A percentile compares a stretch with the other conserved stretches of the same genome.
These are phyloP conservation scores for Myxocyprinus asiaticus DNA, from an alignment of 2,113 vertebrate species.

Conservation along the genomic window DNA sequence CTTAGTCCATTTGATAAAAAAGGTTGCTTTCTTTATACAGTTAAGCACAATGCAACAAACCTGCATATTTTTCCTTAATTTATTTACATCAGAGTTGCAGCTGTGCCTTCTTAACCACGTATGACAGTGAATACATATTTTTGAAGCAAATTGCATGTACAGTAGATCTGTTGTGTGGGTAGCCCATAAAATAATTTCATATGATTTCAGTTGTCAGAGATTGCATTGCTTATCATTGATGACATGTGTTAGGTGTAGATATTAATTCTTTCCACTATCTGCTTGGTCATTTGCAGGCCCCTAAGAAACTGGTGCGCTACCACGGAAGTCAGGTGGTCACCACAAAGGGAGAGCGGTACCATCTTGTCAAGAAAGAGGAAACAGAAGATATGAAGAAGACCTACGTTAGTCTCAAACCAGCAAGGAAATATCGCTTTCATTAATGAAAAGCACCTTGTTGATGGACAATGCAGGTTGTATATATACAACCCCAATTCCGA, in stretches of 20 bases:
- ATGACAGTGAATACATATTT: too few species aligned
- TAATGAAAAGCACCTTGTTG: conserved; percentile 69
- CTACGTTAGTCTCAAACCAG: conserved; percentile 92
- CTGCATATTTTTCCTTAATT: too few species aligned
- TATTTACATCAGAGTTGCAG: too few species aligned
- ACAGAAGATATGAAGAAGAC: conserved; percentile 93
- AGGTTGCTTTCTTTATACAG: too few species aligned
- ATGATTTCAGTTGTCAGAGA: not conserved
- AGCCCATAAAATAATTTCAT: not conserved
- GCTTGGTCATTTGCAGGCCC: conserved; percentile 75
- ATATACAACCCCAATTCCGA: too few species aligned
- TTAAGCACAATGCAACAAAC: too few species aligned
- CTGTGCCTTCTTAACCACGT: not conserved
- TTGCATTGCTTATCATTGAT: not conserved
- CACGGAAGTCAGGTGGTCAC: conserved; percentile 92
- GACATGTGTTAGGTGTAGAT: not conserved
- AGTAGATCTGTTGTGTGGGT: not conserved
- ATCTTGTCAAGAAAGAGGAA: conserved; percentile 89
- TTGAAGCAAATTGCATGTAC: not conserved
- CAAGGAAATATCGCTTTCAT: conserved; percentile 93
- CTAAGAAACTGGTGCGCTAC: conserved; percentile 94
- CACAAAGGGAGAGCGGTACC: conserved; percentile 92
- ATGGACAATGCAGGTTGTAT: conserved; percentile 40
- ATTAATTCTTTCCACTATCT: not conserved
- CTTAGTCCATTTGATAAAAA: too few species aligned